Evolutionary conservation across 2,797 vertebrate species (phyloP).

Genomic region (Girardinus metallicus): DNA sequence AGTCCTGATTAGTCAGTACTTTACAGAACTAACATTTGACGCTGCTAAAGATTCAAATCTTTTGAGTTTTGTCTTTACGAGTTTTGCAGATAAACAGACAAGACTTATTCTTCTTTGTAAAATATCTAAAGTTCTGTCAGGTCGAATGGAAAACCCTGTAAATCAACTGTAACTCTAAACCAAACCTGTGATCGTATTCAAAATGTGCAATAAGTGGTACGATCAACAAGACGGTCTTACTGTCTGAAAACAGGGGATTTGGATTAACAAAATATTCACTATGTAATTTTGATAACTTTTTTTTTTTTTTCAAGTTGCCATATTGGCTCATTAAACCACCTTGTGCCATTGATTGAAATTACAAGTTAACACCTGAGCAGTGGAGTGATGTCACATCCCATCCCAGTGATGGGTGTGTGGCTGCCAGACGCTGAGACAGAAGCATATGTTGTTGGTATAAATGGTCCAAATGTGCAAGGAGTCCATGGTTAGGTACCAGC

Average conservation of each 20-base stretch:
- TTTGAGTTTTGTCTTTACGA: not conserved
- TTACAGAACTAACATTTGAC: not conserved
- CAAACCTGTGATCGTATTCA: not conserved
- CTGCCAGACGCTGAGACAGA: conserved; percentile 71
- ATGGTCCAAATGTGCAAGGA: conserved; percentile 71
- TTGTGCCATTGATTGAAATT: conserved; percentile 25
- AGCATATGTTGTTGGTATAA: conserved; percentile 75
- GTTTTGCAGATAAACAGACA: not conserved
- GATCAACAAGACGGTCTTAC: conserved; percentile 3
- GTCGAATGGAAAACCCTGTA: not conserved
- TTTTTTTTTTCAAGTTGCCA: conserved; percentile 18
- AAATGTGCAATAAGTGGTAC: not conserved
- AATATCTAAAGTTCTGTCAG: not conserved
- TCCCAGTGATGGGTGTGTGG: conserved; percentile 53
- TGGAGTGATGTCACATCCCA: conserved; percentile 66
- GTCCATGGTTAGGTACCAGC: conserved; percentile 58
- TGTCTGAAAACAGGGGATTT: conserved; percentile 9
- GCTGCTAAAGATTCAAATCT: not conserved
- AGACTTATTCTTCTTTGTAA: not conserved
- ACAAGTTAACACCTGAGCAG: conserved; percentile 59
- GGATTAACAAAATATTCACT: conserved; percentile 8
- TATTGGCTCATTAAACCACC: conserved; percentile 23
- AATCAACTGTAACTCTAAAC: not conserved
- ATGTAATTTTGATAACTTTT: conserved; percentile 1
- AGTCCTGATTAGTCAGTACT: not conserved